Evolutionary conservation across 2,888 invertebrate genomes (phyloP), one percentile per base, ranked within the genome.

Genomic region (Luperina nickerlii): DNA sequence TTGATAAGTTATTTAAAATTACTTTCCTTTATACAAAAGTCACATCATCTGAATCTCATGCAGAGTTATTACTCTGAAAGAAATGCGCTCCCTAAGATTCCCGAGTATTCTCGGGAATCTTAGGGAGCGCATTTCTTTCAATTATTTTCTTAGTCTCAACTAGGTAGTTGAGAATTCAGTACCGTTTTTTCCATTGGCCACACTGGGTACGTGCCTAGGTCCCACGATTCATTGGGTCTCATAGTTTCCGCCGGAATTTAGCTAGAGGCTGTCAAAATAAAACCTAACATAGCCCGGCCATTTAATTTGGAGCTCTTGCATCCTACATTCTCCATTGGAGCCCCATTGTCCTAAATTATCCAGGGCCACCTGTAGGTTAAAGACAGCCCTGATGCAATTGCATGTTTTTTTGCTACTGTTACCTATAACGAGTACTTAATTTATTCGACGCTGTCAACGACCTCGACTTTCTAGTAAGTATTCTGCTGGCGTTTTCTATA

Each of bases 381-480:
- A 54, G 20, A 8, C 20, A 20, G 57, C 57, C 57, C 9, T 57
- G 9, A 9, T 32, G 60, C 15, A 32, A 57, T 70, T 70, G 15
- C 24, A n/a, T 70, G 5, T 60, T 83, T 51, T 66, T 77, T 78
- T 76, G 76, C 78, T 62, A 48, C 42, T 60, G 32, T 76, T 74
- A 87, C 77, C 45, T 7, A 60, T 27, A 65, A 54, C 54, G 60
- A 70, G 76, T 85, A 76, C 32, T 62, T 84, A 78, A 80, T 87
- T 73, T 78, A 88, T 85, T 76, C 78, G 32, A 65, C 67, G 32
- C 78, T 74, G 72, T 57, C 74, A 76, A 67, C 27, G 72, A 79
- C 89, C 87, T 87, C 79, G 68, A 71, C 67, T 79, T 81, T 76
- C 78, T 69, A 67, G n/a, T 81, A 74, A 78, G 57, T 79, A 85